Evolutionary conservation across 2,888 invertebrate genomes (phyloP), one percentile per base, ranked within the genome.

Genomic region (Tanypteryx hageni): DNA sequence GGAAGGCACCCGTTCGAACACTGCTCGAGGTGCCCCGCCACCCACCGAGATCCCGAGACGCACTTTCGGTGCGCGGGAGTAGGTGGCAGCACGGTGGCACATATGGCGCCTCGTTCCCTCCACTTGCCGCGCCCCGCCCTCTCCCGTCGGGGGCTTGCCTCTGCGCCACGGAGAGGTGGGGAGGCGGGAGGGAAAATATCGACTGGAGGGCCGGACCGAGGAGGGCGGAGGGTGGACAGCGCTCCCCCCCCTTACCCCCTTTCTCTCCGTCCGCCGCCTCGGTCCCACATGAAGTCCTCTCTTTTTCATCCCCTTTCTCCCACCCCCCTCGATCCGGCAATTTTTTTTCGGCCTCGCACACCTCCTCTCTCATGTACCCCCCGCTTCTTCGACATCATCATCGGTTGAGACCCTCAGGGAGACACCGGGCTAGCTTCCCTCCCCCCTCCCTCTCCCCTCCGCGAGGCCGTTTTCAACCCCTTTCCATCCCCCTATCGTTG

Each of bases 81-180:
- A 89, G 89, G 68, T 89, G 89, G 89, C 89, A 89, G 89, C 89
- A 89, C 89, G 89, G 89, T 64, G 64, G 89, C 89, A 89, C 89
- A 89, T 89, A 89, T 89, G 89, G 89, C 89, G 89, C 64, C 89
- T 44, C 64, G 64, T 64, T 89, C 86, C 86, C 59, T 10, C 59
- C 89, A 16, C 44, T 64, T 18, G 59, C 59, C 31, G 61, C 31
- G 61, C 64, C 89, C 44, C 89, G 44, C 44, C 89, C 64, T 10
- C 64, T 31, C 44, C 68, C 89, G 89, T 89, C 44, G 68, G 31
- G 89, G 56, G 64, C 22, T n/a, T 22, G 16, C 31, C 86, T 64
- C 86, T 61, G 89, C 89, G 89, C 89, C 89, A 89, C 89, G 3
- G 27, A 31, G 59, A 89, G 86, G 16, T 10, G 83, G 56, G n/a